Evolutionary conservation across 2,113 vertebrate genomes (phyloP).

Genomic region (Numenius arquata): DNA sequence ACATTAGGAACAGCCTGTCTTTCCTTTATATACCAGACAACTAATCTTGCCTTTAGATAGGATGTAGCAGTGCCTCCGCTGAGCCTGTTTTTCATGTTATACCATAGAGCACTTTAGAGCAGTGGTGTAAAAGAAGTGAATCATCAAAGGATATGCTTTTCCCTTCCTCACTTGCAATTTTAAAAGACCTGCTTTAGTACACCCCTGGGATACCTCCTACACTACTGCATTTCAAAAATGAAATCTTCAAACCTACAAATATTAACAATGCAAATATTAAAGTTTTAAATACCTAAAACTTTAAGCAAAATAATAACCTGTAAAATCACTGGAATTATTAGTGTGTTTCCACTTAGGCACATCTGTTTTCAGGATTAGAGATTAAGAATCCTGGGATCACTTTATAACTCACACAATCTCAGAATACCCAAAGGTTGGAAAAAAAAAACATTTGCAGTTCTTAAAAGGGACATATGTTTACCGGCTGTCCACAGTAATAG

Average conservation of each 20-base stretch:
- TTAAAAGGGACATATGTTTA: neutral
- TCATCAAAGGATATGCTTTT: neutral
- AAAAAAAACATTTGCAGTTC: neutral
- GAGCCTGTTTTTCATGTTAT: neutral
- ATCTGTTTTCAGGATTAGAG: neutral
- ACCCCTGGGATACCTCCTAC: neutral
- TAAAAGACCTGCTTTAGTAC: neutral
- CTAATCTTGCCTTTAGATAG: neutral
- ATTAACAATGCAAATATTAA: neutral
- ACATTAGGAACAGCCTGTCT: neutral
- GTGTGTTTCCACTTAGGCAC: neutral
- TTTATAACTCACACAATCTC: neutral
- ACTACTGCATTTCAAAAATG: neutral
- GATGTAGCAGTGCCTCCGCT: neutral
- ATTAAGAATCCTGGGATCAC: neutral
- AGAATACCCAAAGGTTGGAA: neutral
- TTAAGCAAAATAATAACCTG: neutral
- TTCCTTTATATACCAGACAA: neutral
- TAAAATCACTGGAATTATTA: neutral
- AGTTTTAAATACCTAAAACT: neutral
- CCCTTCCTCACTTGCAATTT: neutral
- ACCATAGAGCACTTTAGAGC: neutral
- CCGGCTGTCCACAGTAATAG: neutral
- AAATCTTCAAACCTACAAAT: neutral
- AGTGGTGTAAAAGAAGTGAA: neutral